phyloP scores from a whole-genome alignment of 2,888 invertebrate species.

The Galerucella nymphaeae region DNA sequence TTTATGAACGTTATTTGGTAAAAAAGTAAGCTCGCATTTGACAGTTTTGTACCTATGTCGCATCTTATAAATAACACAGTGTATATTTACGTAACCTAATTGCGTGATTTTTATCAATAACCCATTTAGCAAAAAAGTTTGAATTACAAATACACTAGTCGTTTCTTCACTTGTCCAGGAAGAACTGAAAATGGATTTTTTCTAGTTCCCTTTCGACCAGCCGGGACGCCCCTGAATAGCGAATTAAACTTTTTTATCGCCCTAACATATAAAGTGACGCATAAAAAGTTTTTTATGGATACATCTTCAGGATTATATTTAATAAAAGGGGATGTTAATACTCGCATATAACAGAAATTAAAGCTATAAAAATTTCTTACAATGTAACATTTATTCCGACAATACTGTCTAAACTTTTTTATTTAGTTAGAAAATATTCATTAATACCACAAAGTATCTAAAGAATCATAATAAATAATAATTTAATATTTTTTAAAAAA shows the following conservation, averaged over 20 bases:
- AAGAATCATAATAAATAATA: too few relatives aligned
- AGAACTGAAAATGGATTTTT: neutral
- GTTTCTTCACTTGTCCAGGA: too few relatives aligned
- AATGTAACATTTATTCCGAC: neutral
- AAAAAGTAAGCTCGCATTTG: too few relatives aligned
- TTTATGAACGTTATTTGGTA: too few relatives aligned
- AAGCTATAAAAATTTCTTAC: conserved; percentile 1
- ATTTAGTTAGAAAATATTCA: neutral
- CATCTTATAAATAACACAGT: too few relatives aligned
- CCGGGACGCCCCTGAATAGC: neutral
- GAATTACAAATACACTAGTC: too few relatives aligned
- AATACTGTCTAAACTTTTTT: neutral
- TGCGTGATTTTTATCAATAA: too few relatives aligned
- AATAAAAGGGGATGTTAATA: neutral
- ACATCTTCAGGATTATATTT: conserved; percentile 1
- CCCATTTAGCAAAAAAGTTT: too few relatives aligned
- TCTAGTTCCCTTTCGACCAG: neutral
- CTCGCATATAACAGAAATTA: conserved; percentile 4
- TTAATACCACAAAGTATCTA: neutral
- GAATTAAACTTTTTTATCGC: conserved; percentile 3
- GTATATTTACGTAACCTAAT: too few relatives aligned
- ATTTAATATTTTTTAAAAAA: too few relatives aligned
- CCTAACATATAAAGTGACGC: neutral
- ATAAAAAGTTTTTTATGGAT: conserved; percentile 6
- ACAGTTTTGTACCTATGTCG: too few relatives aligned